phyloP scores from a whole-genome alignment of 1,140 invertebrate genomes.

The Archivesica marissinica region DNA sequence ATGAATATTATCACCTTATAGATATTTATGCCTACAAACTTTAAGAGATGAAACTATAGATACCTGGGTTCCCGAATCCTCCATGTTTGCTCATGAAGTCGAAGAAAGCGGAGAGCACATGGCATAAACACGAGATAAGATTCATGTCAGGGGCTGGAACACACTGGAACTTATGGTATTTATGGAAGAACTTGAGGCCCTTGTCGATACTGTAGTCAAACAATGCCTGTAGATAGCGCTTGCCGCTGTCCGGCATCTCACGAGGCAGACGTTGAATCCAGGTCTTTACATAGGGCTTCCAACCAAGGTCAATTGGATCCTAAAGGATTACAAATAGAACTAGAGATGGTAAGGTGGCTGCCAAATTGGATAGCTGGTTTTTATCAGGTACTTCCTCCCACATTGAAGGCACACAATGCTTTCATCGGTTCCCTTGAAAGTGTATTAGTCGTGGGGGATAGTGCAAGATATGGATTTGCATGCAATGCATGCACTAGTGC shows the following conservation, averaged over 20 bases:
- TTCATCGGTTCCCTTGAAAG: no score
- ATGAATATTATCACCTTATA: no score
- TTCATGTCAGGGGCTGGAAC: slow-evolving; percentile 77
- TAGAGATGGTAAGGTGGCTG: no score
- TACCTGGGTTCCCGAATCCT: slow-evolving; percentile 81
- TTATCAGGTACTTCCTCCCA: no score
- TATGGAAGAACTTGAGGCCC: slow-evolving; percentile 85
- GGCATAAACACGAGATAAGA: slow-evolving; percentile 79
- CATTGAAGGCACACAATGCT: no score
- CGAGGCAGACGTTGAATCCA: slow-evolving; percentile 81
- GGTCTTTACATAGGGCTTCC: slow-evolving; percentile 82
- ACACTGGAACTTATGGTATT: slow-evolving; percentile 73
- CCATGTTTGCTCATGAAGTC: slow-evolving; percentile 81
- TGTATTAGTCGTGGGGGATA: no score
- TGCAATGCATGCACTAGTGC: no score
- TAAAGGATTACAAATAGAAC: slow-evolving; percentile 30
- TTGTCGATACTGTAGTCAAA: slow-evolving; percentile 88
- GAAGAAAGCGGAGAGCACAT: slow-evolving; percentile 80
- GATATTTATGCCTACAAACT: no score
- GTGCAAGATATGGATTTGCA: no score
- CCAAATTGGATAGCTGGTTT: no score
- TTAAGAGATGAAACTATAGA: no score
- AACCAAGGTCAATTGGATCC: slow-evolving; percentile 83
- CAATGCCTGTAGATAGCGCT: slow-evolving; percentile 85
- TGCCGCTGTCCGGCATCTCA: slow-evolving; percentile 81